Evolutionary conservation across 2,888 invertebrate genomes (phyloP).

Genomic region (Heliconius charithonia): DNA sequence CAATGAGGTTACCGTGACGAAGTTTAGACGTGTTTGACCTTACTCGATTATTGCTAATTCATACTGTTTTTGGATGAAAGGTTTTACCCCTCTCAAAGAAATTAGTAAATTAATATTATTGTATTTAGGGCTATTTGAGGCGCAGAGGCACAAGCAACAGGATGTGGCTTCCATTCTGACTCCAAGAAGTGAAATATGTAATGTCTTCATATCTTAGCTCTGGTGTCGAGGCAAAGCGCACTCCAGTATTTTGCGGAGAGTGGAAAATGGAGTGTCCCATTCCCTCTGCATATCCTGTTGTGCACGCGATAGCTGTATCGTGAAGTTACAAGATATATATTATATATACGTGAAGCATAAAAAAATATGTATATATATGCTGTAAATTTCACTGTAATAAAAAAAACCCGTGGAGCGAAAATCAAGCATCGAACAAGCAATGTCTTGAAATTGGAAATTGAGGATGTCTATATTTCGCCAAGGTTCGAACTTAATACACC

Average conservation of each 20-base stretch:
- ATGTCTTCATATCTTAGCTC: neutral
- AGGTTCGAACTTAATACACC: neutral
- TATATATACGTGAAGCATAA: no score
- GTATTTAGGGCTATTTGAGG: neutral
- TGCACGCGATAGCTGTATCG: no score
- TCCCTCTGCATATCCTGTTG: no score
- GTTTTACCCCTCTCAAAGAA: no score
- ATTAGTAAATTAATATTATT: no score
- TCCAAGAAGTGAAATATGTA: neutral
- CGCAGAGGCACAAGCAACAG: neutral
- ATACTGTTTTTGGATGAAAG: neutral
- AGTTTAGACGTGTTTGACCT: neutral
- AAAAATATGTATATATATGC: no score
- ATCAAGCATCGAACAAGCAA: neutral
- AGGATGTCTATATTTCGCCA: neutral
- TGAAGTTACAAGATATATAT: no score
- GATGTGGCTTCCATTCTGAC: neutral
- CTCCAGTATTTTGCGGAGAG: no score
- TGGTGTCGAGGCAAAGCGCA: neutral
- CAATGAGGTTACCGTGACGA: conserved; percentile 9
- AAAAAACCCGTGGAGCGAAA: no score
- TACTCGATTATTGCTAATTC: neutral
- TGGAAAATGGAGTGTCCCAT: neutral
- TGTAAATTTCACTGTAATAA: neutral
- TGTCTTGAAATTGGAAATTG: neutral